These are phyloP conservation scores for Ichneumoninae sp. DNA, from an alignment of 2,888 invertebrate genomes.

Conservation along the genomic window DNA sequence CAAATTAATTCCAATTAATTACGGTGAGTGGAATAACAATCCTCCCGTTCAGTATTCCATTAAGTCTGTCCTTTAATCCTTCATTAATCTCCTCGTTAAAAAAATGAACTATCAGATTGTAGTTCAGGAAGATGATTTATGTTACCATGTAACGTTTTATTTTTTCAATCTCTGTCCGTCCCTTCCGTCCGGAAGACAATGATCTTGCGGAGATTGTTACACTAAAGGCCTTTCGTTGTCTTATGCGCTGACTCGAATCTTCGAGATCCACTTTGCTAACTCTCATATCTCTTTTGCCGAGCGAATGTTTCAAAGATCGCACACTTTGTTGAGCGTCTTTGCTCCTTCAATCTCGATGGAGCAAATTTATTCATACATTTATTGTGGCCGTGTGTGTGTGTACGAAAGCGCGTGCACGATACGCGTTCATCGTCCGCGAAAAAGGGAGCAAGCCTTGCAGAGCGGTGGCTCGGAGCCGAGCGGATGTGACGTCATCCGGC, in stretches of 20 bases:
- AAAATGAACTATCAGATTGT: no score
- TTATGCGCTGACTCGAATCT: slow-evolving; percentile 2
- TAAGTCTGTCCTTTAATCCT: slow-evolving; percentile 5
- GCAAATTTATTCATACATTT: slow-evolving; percentile 2
- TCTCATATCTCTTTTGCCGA: slow-evolving; percentile 29
- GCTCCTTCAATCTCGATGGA: neutral
- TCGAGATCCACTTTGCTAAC: slow-evolving; percentile 57
- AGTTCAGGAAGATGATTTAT: neutral
- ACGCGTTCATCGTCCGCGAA: slow-evolving; percentile 59
- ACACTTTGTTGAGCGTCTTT: slow-evolving; percentile 30
- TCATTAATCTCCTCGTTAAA: neutral
- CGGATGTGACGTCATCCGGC: slow-evolving; percentile 79
- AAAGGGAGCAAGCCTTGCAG: slow-evolving; percentile 63
- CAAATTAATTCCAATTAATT: slow-evolving; percentile 46
- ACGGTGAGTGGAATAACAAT: slow-evolving; percentile 20
- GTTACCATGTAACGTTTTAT: neutral
- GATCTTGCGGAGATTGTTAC: neutral
- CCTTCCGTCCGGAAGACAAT: neutral
- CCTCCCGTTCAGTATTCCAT: neutral
- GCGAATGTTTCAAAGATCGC: slow-evolving; percentile 31
- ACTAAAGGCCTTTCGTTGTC: neutral
- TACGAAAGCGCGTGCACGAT: slow-evolving; percentile 49
- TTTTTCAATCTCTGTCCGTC: neutral
- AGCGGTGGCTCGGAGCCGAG: slow-evolving; percentile 66
- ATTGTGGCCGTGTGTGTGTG: neutral